A percentile compares a stretch with the other conserved stretches of the same genome.
phyloP scores from a whole-genome alignment of 2,797 vertebrate genomes.

The Pangasius mekongensis region DNA sequence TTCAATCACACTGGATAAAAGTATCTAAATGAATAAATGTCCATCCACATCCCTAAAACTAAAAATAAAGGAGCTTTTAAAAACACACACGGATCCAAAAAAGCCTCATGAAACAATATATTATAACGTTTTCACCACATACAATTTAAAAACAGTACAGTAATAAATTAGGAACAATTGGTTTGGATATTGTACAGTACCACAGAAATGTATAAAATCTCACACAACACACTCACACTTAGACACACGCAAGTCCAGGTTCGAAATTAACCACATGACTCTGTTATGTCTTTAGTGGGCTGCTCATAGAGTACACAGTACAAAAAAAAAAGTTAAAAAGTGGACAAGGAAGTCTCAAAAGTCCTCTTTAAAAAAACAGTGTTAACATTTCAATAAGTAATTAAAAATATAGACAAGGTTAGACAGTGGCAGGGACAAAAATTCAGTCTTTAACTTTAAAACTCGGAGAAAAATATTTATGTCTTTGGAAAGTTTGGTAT shows the following conservation, averaged over 20 bases:
- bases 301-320: conserved; percentile 19
- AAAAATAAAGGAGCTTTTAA: not conserved
- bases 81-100: not conserved
- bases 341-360: conserved; percentile 13
- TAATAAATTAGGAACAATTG: conserved; percentile 51
- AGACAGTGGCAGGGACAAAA: not conserved
- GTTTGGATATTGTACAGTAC: conserved; percentile 15
- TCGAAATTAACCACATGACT: conserved; percentile 8
- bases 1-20: not conserved
- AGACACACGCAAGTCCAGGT: conserved; percentile 13
- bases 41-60: too few species aligned
- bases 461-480: not conserved
- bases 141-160: conserved; percentile 21
- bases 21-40: not conserved
- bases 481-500: conserved; percentile 58
- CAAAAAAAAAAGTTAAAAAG: conserved; percentile 19
- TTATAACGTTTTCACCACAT: conserved; percentile 34
- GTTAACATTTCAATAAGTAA: conserved; percentile 2
- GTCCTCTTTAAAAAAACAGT: conserved; percentile 25
- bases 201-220: conserved; percentile 26
- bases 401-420: not conserved
- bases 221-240: conserved; percentile 42
- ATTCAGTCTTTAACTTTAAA: conserved; percentile 7
- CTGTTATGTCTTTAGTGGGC: conserved; percentile 17
- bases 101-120: conserved; percentile 21